Base-by-base conservation (phyloP, 2,797 vertebrate species). In the Botia kubotai region DNA sequence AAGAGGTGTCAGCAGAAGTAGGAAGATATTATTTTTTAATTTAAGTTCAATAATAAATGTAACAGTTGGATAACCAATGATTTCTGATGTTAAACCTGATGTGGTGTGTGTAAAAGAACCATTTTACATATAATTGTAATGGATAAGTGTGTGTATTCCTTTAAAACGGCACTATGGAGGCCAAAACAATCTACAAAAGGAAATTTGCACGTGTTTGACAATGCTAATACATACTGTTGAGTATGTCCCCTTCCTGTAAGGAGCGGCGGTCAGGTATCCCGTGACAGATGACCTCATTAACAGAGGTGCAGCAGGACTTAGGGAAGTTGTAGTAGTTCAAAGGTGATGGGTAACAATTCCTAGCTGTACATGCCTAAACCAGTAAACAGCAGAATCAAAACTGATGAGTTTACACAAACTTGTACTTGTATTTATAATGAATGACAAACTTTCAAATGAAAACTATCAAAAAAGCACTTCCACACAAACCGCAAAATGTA, bases 241-340 rank as follows among this genome's bases (percentile, higher is more conserved):
- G 96, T 85, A 99, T 98, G 83, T 99, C 98, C 48, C 96, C 97
- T 3, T 99, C 98, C 88, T 97, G 95, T 82, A 99, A 93, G 0
- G 89, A 93, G 87, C 98, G 94, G 86, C 96, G 92, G 88, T 99
- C 98, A n/a, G 98, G 98, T 91, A 99, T 99, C 84, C 98, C 98
- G 71, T 99, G 98, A 91, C 98, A 99, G 89, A 99, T 99, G 72
- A 99, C 97, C 91, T 99, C 98, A 75, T 99, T 99, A 86, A 99
- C 98, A 60, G 98, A 99, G 0, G 98, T 99, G 91, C 98, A 99
- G 93, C 96, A 98, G 0, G 98, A 99, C 90, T 99, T 99, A 3
- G 98, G 98, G 79, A 99, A 99, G 92, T 99, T 99, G 91, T 99
- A 99, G 87, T 99, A 99, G 94, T 99, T 99, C 86, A 99, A 92